Percentiles rank a stretch among this genome's conserved stretches.
These are phyloP conservation scores for Drosophila neocordata DNA, from an alignment of 1,140 invertebrate species.

Conservation along the genomic window DNA sequence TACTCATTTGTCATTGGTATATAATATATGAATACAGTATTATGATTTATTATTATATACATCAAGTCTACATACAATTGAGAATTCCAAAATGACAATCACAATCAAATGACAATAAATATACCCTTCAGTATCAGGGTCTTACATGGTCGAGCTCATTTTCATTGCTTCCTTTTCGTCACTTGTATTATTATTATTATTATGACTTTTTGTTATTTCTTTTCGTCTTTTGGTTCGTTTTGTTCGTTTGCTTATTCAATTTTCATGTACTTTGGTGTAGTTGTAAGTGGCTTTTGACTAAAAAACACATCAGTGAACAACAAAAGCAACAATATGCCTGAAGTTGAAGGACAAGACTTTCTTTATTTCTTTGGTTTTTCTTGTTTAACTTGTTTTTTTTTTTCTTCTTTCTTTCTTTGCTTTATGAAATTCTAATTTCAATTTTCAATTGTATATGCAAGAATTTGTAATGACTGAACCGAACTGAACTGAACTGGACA, in stretches of 20 bases:
- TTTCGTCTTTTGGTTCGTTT: constrained; percentile 37
- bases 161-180: constrained; percentile 19
- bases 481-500: neutral
- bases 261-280: constrained; percentile 27
- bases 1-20: neutral
- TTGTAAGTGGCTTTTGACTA: constrained; percentile 20
- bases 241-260: constrained; percentile 49
- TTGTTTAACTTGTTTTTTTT: constrained; percentile 31
- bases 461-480: constrained; percentile 37
- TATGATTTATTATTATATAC: neutral
- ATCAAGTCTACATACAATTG: neutral
- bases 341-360: constrained; percentile 71
- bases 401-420: constrained; percentile 44
- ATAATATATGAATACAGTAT: neutral
- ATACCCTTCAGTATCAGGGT: constrained; percentile 5
- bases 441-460: constrained; percentile 36
- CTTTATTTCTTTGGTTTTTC: constrained; percentile 19
- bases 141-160: constrained; percentile 1
- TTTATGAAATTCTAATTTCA: constrained; percentile 75
- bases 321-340: constrained; percentile 21
- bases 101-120: constrained; percentile 12
- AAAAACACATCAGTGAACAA: constrained; percentile 2
- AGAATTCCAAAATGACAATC: neutral
- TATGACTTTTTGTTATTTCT: constrained; percentile 48
- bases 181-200: constrained; percentile 32